Evolutionary conservation across 2,888 invertebrate genomes (phyloP).

Genomic region (Pyrgus malvae): DNA sequence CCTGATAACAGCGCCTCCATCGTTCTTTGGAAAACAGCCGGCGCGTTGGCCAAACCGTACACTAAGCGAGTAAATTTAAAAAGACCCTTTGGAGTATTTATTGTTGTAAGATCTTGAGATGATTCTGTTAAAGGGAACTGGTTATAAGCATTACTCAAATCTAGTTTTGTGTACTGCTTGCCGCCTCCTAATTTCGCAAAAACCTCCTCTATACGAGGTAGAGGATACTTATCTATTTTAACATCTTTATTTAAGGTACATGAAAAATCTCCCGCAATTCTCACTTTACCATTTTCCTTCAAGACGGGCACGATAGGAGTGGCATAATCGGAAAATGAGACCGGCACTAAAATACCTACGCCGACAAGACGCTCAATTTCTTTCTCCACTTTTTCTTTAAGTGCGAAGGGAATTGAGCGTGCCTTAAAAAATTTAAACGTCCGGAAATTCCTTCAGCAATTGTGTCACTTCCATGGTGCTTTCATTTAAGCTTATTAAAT

Average conservation of each 20-base stretch:
- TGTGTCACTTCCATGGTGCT: conserved; percentile 20
- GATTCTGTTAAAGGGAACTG: conserved; percentile 29
- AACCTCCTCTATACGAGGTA: conserved; percentile 36
- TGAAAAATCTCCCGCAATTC: conserved; percentile 36
- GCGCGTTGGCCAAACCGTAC: conserved; percentile 32
- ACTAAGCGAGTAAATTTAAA: conserved; percentile 34
- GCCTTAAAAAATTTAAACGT: conserved; percentile 21
- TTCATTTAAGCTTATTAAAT: neutral
- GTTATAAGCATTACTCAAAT: conserved; percentile 35
- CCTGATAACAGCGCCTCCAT: conserved; percentile 32
- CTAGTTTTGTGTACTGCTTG: conserved; percentile 30
- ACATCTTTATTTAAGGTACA: conserved; percentile 39
- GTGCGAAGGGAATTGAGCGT: too few relatives aligned
- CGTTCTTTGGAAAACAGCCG: conserved; percentile 33
- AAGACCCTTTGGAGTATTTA: conserved; percentile 25
- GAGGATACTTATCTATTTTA: conserved; percentile 36
- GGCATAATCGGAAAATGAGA: conserved; percentile 9
- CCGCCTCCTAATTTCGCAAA: conserved; percentile 36
- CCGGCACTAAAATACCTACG: too few relatives aligned
- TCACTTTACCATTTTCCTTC: too few relatives aligned
- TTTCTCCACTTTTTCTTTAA: too few relatives aligned
- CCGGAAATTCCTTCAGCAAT: neutral
- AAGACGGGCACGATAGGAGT: too few relatives aligned
- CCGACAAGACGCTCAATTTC: too few relatives aligned
- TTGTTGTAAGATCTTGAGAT: conserved; percentile 21